Base-by-base conservation (phyloP, 2,113 vertebrate genomes). In the Engraulis encrasicolus region DNA sequence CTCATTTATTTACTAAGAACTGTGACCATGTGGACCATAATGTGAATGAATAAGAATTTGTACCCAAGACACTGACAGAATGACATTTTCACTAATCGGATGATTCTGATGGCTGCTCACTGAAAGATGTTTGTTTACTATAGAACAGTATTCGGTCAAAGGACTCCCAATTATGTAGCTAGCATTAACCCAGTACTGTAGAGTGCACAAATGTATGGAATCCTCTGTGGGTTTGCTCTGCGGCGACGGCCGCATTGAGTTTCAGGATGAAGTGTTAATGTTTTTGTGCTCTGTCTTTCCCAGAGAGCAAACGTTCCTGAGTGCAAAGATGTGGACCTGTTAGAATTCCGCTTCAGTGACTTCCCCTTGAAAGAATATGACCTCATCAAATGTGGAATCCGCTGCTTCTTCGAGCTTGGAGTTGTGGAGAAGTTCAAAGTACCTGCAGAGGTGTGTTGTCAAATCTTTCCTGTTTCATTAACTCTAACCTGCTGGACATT, bases 391-490 rank as follows among this genome's bases (percentile, higher is more conserved):
- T 96, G 96, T 48, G 97, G 97, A 78, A 96, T 99, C 66, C 94
- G 95, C 54, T 92, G 98, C 12, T 99, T 99, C 94, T 97, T 97
- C 88, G 97, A 99, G 90, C 95, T 99, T 58, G 97, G 97, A 7
- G 96, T 95, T 5, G 92, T 99, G 23, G 96, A 98, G 86, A 99
- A 99, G 92, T 99, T 99, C 92, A 98, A 97, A 96, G 97, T 99
- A 58, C 97, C 98, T 0, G 91, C 95, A 78, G 96, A 99, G 94
- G 98, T 98, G 27, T 66, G 27, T 14, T 74, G 4, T 74, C 1
- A 15, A 27, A 74, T 74, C 18, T 36, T 6, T 34, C n/a, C 31
- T 31, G 23, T 66, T 27, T 2, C 3, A 2, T 66, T 66, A 12
- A 9, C 27, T 50, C 19, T 36, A 20, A 12, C 58, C 80, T 36